These are phyloP conservation scores for Polyommatus icarus DNA, from an alignment of 2,888 invertebrate genomes.

Conservation along the genomic window DNA sequence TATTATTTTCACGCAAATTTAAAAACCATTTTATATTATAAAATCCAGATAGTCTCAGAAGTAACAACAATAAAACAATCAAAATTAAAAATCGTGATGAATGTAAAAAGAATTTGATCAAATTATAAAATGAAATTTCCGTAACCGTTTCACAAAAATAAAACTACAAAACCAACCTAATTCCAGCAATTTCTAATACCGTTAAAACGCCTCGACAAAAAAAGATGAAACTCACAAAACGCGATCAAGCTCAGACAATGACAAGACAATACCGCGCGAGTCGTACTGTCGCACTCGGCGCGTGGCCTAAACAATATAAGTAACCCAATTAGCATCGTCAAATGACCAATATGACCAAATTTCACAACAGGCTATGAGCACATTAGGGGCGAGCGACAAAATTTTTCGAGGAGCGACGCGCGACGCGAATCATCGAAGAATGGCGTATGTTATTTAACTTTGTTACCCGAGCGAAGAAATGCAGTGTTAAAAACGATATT, in stretches of 20 bases:
- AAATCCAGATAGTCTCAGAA: too few relatives aligned
- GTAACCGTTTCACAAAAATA: neutral
- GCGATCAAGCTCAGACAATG: neutral
- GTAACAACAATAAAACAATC: too few relatives aligned
- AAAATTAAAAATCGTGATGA: too few relatives aligned
- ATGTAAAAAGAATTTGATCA: neutral
- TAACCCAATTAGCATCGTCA: slow-evolving; percentile 15
- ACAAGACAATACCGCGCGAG: neutral
- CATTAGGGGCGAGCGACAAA: neutral
- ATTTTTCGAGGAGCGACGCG: neutral
- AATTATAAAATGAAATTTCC: neutral
- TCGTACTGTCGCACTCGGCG: neutral
- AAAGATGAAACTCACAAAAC: slow-evolving; percentile 15
- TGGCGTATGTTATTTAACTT: too few relatives aligned
- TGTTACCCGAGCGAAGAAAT: neutral
- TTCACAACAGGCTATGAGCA: neutral
- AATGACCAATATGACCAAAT: neutral
- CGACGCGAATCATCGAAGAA: neutral
- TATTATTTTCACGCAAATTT: neutral
- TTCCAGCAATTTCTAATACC: neutral
- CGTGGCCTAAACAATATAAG: neutral
- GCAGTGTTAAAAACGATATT: too few relatives aligned
- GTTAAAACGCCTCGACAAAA: neutral
- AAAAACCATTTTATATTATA: too few relatives aligned
- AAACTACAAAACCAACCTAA: neutral